Conservation (phyloP, 2,113 vertebrate genomes). For the Tamias sibiricus region DNA sequence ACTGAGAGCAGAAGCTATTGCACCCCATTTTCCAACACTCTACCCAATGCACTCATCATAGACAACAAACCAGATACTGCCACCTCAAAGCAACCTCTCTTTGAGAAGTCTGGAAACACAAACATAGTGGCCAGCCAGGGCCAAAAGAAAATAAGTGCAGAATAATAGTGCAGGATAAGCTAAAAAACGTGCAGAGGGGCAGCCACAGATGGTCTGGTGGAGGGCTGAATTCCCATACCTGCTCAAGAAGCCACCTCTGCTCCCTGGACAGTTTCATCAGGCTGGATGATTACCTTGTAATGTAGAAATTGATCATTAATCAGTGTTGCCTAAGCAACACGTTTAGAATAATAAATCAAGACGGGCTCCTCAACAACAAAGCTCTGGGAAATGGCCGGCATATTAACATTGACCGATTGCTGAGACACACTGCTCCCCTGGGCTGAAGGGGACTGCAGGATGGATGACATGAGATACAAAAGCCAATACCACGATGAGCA, state of each 20-base stretch:
- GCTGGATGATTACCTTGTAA: conserved; percentile 62
- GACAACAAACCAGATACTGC: background rate
- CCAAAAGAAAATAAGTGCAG: too few species aligned
- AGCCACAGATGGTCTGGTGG: background rate
- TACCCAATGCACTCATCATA: background rate
- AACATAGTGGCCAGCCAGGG: background rate
- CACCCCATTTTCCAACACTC: background rate
- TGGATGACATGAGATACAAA: conserved; percentile 33
- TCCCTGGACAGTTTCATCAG: conserved; percentile 29
- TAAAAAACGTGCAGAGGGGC: background rate
- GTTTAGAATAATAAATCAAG: conserved; percentile 67
- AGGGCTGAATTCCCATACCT: background rate
- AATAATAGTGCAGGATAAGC: background rate
- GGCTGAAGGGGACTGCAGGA: background rate
- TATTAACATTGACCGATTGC: conserved; percentile 48
- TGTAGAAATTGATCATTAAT: conserved; percentile 73
- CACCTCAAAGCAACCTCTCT: background rate
- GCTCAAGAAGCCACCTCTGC: background rate
- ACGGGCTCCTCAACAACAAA: background rate
- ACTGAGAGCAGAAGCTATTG: background rate
- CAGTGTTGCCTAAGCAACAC: conserved; percentile 71
- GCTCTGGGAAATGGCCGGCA: conserved; percentile 36
- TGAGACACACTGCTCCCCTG: conserved; percentile 15
- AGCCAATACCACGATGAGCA: background rate
- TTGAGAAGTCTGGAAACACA: conserved; percentile 28